phyloP scores from a whole-genome alignment of 2,888 invertebrate genomes.

The Acrobasis suavella region DNA sequence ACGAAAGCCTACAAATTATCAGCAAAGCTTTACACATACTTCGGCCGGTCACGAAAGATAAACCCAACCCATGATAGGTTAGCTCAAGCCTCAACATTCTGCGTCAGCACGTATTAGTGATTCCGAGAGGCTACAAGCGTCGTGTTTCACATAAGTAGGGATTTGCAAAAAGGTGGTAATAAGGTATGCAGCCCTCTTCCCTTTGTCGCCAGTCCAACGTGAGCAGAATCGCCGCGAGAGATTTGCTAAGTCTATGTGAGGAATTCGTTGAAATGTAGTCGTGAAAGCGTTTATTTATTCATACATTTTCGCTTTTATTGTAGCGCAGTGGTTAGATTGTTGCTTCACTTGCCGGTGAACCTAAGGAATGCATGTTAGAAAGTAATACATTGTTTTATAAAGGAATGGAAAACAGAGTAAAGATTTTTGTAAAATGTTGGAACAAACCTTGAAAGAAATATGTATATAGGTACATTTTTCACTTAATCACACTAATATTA shows the following conservation, averaged over 20 bases:
- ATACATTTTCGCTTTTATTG: conserved; percentile 48
- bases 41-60: background rate
- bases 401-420: no score
- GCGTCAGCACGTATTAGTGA: conserved; percentile 63
- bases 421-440: no score
- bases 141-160: conserved; percentile 77
- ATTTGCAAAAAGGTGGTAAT: conserved; percentile 80
- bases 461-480: no score
- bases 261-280: conserved; percentile 63
- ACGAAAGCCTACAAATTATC: background rate
- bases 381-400: background rate
- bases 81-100: conserved; percentile 43
- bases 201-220: conserved; percentile 82
- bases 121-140: conserved; percentile 64
- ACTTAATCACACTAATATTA: no score
- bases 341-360: background rate
- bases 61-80: conserved; percentile 32
- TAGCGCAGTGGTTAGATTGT: background rate
- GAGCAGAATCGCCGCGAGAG: conserved; percentile 61
- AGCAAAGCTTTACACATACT: background rate
- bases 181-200: conserved; percentile 81
- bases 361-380: no score
- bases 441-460: no score
- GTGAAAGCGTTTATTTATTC: conserved; percentile 65
- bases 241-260: conserved; percentile 66